Percentiles rank a stretch among this genome's conserved stretches.
Evolutionary conservation across 2,797 vertebrate species (phyloP).

Genomic region (Leucoraja ocellata): DNA sequence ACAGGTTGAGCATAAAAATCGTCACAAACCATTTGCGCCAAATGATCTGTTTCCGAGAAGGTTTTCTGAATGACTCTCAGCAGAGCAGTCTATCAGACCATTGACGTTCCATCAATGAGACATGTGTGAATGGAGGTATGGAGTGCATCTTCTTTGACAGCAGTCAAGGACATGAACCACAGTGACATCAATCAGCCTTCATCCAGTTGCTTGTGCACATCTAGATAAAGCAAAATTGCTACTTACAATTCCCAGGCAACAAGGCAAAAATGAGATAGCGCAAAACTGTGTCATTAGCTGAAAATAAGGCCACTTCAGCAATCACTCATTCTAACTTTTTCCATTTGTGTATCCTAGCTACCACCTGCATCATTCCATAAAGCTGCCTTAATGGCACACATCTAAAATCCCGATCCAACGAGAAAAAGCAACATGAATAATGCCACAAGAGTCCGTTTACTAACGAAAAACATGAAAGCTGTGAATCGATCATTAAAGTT

Average conservation of each 20-base stretch:
- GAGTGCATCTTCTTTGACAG: too few species aligned
- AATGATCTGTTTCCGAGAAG: not conserved
- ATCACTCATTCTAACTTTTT: not conserved
- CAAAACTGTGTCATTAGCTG: not conserved
- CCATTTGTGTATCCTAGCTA: conserved; percentile 14
- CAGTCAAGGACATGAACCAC: not conserved
- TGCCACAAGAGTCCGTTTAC: not conserved
- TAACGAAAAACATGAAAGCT: not conserved
- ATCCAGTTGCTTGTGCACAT: not conserved
- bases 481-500: not conserved
- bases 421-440: not conserved
- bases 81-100: not conserved
- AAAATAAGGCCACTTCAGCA: conserved; percentile 15
- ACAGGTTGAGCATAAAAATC: not conserved
- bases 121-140: not conserved
- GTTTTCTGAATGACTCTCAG: not conserved
- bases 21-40: not conserved
- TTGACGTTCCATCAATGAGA: not conserved
- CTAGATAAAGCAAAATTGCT: not conserved
- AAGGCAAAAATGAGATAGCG: not conserved
- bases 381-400: not conserved
- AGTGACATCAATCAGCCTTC: not conserved
- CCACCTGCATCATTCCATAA: not conserved
- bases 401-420: not conserved
- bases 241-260: not conserved